A percentile compares a stretch with the other conserved stretches of the same genome.
Evolutionary conservation across 92 coral and sea anemone species (phyloP).

Genomic region (Epizoanthus illoricatus): DNA sequence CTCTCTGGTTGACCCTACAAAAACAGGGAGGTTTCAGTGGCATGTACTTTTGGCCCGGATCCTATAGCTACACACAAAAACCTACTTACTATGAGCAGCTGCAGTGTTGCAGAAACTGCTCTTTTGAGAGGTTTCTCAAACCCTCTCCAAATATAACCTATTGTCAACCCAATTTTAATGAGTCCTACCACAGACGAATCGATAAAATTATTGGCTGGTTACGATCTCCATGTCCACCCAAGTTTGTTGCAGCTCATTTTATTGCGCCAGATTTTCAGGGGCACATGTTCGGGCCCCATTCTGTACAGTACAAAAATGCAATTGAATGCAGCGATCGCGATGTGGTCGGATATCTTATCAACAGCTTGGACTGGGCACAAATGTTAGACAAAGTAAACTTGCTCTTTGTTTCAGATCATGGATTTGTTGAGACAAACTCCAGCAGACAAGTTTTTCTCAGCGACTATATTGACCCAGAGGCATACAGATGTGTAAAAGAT

Average conservation of each 20-base stretch:
- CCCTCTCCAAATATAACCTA: constrained; percentile 34
- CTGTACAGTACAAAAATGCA: constrained; percentile 57
- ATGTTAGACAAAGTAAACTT: constrained; percentile 77
- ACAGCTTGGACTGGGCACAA: constrained; percentile 62
- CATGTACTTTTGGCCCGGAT: constrained; percentile 48
- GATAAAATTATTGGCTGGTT: constrained; percentile 79
- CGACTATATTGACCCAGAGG: constrained; percentile 54
- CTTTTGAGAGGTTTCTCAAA: constrained; percentile 14
- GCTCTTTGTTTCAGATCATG: constrained; percentile 83
- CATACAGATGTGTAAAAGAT: constrained; percentile 54
- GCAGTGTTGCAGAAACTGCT: constrained; percentile 23
- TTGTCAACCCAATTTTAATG: constrained; percentile 62
- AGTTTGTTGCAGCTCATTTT: constrained; percentile 69
- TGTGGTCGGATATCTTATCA: constrained; percentile 76
- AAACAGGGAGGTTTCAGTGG: constrained; percentile 48
- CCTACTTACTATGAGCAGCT: constrained; percentile 28
- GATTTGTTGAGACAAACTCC: constrained; percentile 78
- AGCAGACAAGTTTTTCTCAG: constrained; percentile 65
- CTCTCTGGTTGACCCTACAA: constrained; percentile 53
- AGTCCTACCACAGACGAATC: constrained; percentile 61
- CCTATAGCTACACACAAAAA: constrained; percentile 29
- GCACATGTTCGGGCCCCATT: constrained; percentile 65
- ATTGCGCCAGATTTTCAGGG: constrained; percentile 72
- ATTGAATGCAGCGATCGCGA: constrained; percentile 70
- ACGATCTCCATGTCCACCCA: constrained; percentile 64